Percentiles rank a stretch among this genome's conserved stretches.
Conservation (phyloP, 2,888 invertebrate species). For the Masnerella sp. region DNA sequence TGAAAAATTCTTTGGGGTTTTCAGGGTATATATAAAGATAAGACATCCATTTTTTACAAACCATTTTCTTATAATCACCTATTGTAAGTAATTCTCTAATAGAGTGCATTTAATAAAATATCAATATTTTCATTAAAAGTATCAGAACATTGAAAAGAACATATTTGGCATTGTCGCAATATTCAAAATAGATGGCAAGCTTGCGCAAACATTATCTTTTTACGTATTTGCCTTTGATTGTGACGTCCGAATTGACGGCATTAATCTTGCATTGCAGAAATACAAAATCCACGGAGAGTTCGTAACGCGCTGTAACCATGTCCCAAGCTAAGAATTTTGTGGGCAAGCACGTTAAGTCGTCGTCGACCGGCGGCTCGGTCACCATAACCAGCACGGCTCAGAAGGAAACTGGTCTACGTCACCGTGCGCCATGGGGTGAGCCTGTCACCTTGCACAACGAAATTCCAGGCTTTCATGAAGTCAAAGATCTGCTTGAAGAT, state of each 20-base stretch:
- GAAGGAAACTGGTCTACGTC: slow-evolving; percentile 66
- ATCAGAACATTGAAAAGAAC: too few relatives aligned
- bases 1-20: too few relatives aligned
- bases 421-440: slow-evolving; percentile 76
- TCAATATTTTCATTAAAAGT: too few relatives aligned
- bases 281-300: neutral
- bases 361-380: too few relatives aligned
- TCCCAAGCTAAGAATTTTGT: neutral
- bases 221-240: neutral
- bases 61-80: too few relatives aligned
- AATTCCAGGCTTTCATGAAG: slow-evolving; percentile 74
- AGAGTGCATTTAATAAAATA: too few relatives aligned
- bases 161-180: slow-evolving; percentile 1
- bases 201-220: neutral
- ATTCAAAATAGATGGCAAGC: neutral
- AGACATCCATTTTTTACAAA: too few relatives aligned
- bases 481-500: slow-evolving; percentile 75
- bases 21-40: too few relatives aligned
- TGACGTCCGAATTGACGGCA: neutral
- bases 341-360: neutral
- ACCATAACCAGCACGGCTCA: neutral
- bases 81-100: too few relatives aligned
- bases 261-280: neutral
- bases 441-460: slow-evolving; percentile 72
- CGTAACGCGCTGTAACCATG: neutral